Conservation (phyloP, 2,888 invertebrate species). For the Apomyelois bistriatella region DNA sequence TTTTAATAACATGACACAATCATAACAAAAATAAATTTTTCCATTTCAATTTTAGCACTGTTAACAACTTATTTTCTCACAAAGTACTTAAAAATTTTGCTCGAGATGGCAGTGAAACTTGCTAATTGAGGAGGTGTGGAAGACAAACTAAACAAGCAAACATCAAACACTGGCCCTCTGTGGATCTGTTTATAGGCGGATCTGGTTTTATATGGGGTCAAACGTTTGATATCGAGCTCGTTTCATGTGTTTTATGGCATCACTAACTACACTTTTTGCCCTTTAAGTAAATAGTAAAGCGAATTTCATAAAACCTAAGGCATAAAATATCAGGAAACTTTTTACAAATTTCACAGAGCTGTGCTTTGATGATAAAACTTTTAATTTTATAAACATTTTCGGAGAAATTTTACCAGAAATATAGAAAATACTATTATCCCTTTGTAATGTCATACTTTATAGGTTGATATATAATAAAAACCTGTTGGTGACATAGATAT, state of each 20-base stretch:
- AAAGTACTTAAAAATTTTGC: conserved; percentile 19
- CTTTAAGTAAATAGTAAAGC: conserved; percentile 14
- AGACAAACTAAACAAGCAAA: conserved; percentile 47
- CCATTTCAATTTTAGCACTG: not conserved
- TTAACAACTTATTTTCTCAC: conserved; percentile 8
- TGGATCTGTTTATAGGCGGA: conserved; percentile 46
- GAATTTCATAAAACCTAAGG: not conserved
- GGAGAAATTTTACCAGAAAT: too few relatives aligned
- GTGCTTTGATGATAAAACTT: too few relatives aligned
- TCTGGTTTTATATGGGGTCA: conserved; percentile 65
- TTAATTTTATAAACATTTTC: too few relatives aligned
- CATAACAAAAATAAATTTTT: not conserved
- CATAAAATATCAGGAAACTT: conserved; percentile 13
- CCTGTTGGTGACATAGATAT: too few relatives aligned
- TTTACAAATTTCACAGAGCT: too few relatives aligned
- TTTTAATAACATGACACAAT: too few relatives aligned
- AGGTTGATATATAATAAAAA: too few relatives aligned
- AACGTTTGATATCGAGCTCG: conserved; percentile 54
- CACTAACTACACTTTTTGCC: conserved; percentile 30
- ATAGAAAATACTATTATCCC: too few relatives aligned
- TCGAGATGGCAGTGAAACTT: conserved; percentile 38
- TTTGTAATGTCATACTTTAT: too few relatives aligned
- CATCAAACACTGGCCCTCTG: conserved; percentile 52
- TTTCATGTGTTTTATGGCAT: conserved; percentile 64
- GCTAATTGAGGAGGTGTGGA: conserved; percentile 44